Base-by-base conservation (phyloP, 2,113 vertebrate genomes). In the Apaloderma vittatum region DNA sequence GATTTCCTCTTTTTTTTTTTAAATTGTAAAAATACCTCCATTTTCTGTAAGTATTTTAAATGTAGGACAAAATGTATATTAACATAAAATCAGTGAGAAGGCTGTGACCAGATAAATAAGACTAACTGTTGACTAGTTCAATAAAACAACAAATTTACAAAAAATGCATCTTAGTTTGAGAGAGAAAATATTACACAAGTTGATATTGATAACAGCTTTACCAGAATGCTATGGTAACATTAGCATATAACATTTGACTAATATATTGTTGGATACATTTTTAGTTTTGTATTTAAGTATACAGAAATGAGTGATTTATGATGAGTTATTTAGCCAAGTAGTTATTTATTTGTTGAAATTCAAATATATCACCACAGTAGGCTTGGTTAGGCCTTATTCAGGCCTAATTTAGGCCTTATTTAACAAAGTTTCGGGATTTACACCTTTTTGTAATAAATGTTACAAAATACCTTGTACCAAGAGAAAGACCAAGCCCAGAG, bases 111-210 rank as follows among this genome's bases (percentile, higher is more conserved):
- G 19, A 61, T 77, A 46, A 66, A 75, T 7, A 62, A 1, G 6
- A 79, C 75, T 32, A 88, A 57, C 3, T 48, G 6, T 30, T 12
- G 15, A 3, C 4, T 54, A 54, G 16, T 57, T 58, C 2, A 43
- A 58, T 40, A 48, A 66, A 26, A 3, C 0, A 65, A 3, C 0
- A 11, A 57, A 54, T 29, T 24, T 55, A 10, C 1, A 14, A 63
- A 52, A 74, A 34, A 21, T 2, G 62, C 23, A 11, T 15, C 4
- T 4, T 51, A 32, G 17, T 70, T 52, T 34, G 21, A 48, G 79
- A 49, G 6, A 45, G 0, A 82, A 78, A 62, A 65, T 8, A 24
- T 63, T 76, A n/a, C 4, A 45, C 3, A 51, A 15, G 4, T 0
- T 54, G 40, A 24, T 68, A 66, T 2, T 57, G 15, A 15, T 14